Base-by-base conservation (phyloP, 2,888 invertebrate species). In the Hemaris fuciformis region DNA sequence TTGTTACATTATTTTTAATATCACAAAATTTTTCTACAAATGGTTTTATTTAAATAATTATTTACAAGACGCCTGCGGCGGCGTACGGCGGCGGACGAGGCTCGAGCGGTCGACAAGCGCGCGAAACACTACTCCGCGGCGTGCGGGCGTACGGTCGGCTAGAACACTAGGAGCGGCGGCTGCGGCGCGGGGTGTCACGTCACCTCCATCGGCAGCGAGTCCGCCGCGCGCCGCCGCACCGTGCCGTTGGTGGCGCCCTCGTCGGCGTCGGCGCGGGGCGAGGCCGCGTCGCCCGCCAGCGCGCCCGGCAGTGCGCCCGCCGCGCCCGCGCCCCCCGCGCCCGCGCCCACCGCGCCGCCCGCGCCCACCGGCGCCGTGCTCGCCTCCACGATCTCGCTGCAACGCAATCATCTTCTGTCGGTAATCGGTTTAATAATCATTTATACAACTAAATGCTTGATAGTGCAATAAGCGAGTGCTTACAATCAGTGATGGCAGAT, bases 181-280 rank as follows among this genome's bases (percentile, higher is more conserved):
- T 25, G 58, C 59, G 66, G 61, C 66, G 69, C 70, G 66, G 67
- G 72, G 72, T 79, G 91, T 92, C 91, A 92, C 90, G 91, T 91
- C 81, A 92, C 92, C 81, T 90, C 88, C 91, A 91, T 89, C 64
- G 90, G 90, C 57, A 88, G 78, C 27, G 83, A 79, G 79, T 87
- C 89, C 42, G 78, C 67, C 57, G 79, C 63, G 25, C 81, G 79
- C n/a, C 80, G 76, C 2, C 83, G 79, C 53, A 81, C 81, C 43
- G 68, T 72, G 57, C 80, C 84, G 72, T 81, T 80, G 58, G 77
- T 74, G 43, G 74, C 61, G 1, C 65, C 66, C 23, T 78, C 75
- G 62, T 74, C 70, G n/a, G n/a, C n/a, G 61, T 66, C 69, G 60
- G 68, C 69, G 58, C 64, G 62, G 25, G 60, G 60, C 31, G 62